Evolutionary conservation across 1,140 invertebrate species (phyloP).

Genomic region (Rhyacophila brunnea): DNA sequence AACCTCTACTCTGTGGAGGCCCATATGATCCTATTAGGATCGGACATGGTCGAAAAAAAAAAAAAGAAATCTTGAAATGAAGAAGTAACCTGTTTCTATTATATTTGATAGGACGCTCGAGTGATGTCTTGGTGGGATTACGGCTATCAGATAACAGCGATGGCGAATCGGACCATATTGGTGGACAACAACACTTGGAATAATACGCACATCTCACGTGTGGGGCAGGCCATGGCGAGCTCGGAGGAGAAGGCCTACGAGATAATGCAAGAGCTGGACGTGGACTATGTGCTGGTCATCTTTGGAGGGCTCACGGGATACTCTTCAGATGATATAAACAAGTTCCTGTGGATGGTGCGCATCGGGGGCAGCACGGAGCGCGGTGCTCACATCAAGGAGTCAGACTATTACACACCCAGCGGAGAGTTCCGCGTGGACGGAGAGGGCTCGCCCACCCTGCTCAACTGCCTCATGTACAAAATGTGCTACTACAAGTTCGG

Average conservation of each 20-base stretch:
- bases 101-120: constrained; percentile 74
- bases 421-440: constrained; percentile 94
- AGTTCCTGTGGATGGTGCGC: constrained; percentile 99
- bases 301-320: constrained; percentile 98
- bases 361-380: constrained; percentile 95
- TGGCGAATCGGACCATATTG: constrained; percentile 96
- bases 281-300: constrained; percentile 97
- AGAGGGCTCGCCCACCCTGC: constrained; percentile 80
- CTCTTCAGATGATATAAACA: constrained; percentile 97
- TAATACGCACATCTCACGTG: constrained; percentile 96
- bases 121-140: constrained; percentile 99
- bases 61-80: too few species aligned
- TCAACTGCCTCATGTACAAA: constrained; percentile 96
- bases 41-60: too few species aligned
- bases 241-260: constrained; percentile 94
- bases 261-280: constrained; percentile 96
- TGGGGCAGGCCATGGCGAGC: constrained; percentile 97
- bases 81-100: too few species aligned
- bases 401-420: constrained; percentile 91
- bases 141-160: constrained; percentile 98
- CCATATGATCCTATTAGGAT: too few species aligned
- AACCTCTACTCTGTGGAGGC: too few species aligned
- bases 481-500: constrained; percentile 96
- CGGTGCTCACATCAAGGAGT: constrained; percentile 92
- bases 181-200: constrained; percentile 99